Percentiles rank a stretch among this genome's conserved stretches.
Evolutionary conservation across 2,888 invertebrate species (phyloP).

Genomic region (Heliconius charithonia): DNA sequence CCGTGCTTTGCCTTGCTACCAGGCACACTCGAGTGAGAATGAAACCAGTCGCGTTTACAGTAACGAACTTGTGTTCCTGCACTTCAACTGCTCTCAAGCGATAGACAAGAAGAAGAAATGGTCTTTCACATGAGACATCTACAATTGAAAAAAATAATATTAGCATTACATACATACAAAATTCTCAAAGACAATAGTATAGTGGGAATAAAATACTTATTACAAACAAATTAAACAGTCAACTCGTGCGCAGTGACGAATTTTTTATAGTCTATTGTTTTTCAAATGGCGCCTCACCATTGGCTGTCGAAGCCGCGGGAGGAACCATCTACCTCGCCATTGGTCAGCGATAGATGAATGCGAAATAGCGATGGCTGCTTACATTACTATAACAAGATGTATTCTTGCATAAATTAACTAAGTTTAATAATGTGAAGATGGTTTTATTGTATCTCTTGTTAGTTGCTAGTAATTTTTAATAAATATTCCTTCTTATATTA

Average conservation of each 20-base stretch:
- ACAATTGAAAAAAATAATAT: background rate
- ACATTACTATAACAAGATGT: constrained; percentile 72
- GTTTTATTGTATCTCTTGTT: constrained; percentile 53
- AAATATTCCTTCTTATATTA: background rate
- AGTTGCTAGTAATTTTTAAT: background rate
- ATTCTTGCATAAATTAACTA: constrained; percentile 80
- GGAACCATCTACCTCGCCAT: constrained; percentile 65
- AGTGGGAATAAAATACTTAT: constrained; percentile 28
- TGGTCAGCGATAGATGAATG: constrained; percentile 72
- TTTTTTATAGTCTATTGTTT: constrained; percentile 83
- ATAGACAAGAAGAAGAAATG: too few species aligned
- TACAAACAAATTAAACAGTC: constrained; percentile 64
- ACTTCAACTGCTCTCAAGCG: too few species aligned
- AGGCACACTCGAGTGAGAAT: too few species aligned
- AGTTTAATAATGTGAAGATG: constrained; percentile 46
- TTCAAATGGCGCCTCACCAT: constrained; percentile 71
- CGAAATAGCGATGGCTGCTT: constrained; percentile 78
- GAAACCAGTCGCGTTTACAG: too few species aligned
- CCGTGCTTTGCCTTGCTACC: too few species aligned
- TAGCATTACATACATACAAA: background rate
- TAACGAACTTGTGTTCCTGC: too few species aligned
- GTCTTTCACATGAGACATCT: background rate
- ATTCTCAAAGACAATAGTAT: background rate
- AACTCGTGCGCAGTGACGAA: constrained; percentile 74
- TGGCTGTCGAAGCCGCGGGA: constrained; percentile 67